Evolutionary conservation across 2,888 invertebrate species (phyloP).

Genomic region (Eupithecia insigniata): DNA sequence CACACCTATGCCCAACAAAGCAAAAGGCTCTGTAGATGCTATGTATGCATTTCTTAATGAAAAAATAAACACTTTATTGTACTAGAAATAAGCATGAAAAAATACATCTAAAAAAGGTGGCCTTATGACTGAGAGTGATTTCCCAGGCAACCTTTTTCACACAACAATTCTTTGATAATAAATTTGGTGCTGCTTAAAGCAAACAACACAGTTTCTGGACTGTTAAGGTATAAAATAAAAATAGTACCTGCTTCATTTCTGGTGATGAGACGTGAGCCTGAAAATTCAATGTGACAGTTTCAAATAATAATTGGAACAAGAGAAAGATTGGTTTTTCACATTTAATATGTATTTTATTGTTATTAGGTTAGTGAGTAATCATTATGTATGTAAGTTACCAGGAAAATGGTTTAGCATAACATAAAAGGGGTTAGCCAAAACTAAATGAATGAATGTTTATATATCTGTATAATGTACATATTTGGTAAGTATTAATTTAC

Average conservation of each 20-base stretch:
- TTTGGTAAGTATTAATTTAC: background rate
- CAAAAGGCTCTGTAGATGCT: background rate
- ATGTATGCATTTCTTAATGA: too few relatives aligned
- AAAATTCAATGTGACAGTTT: slow-evolving; percentile 47
- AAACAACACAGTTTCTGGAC: background rate
- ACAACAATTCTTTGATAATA: background rate
- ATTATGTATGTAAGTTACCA: background rate
- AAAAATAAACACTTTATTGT: too few relatives aligned
- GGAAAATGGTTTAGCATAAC: background rate
- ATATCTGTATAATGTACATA: background rate
- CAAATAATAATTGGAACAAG: background rate
- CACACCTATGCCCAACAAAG: background rate
- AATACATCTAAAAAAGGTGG: too few relatives aligned
- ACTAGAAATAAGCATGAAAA: too few relatives aligned
- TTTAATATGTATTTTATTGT: background rate
- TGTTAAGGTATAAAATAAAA: slow-evolving; percentile 13
- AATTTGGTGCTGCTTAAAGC: background rate
- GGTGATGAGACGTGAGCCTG: slow-evolving; percentile 82
- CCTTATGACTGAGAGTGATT: too few relatives aligned
- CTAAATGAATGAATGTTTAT: background rate
- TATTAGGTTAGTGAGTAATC: background rate
- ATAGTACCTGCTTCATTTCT: slow-evolving; percentile 83
- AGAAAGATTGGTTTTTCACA: background rate
- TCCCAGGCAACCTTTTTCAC: too few relatives aligned
- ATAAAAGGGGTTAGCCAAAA: background rate